Evolutionary conservation across 1,140 invertebrate species (phyloP).

Genomic region (Uloborus diversus): DNA sequence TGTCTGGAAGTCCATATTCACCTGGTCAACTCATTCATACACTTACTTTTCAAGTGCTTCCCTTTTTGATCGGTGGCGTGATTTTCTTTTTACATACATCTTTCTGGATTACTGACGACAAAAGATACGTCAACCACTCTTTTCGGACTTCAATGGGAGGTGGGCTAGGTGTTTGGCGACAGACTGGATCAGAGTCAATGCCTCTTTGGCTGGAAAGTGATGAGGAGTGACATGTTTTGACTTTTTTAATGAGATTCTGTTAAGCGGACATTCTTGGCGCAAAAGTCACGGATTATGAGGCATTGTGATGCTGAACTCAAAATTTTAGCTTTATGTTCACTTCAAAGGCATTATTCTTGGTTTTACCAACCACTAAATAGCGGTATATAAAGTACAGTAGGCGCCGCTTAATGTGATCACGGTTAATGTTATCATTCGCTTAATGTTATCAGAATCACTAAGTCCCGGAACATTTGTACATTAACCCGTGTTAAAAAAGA

Average conservation of each 20-base stretch:
- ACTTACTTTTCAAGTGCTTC: background rate
- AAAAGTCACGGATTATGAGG: too few relatives aligned
- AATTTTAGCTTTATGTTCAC: too few relatives aligned
- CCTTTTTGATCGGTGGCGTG: background rate
- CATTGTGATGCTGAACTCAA: too few relatives aligned
- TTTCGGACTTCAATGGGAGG: slow-evolving; percentile 8
- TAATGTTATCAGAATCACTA: too few relatives aligned
- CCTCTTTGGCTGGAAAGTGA: background rate
- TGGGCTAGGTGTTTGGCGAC: slow-evolving; percentile 18
- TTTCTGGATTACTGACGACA: background rate
- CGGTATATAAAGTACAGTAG: too few relatives aligned
- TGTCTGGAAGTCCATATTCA: slow-evolving; percentile 33
- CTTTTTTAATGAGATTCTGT: background rate
- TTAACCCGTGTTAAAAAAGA: too few relatives aligned
- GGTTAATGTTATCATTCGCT: too few relatives aligned
- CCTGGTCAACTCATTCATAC: slow-evolving; percentile 21
- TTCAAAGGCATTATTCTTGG: too few relatives aligned
- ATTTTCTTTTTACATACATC: background rate
- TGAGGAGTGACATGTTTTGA: background rate
- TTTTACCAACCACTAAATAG: too few relatives aligned
- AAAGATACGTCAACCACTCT: slow-evolving; percentile 41
- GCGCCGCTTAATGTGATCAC: too few relatives aligned
- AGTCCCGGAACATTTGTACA: too few relatives aligned
- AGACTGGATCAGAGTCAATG: slow-evolving; percentile 12
- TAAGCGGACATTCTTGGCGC: background rate